Evolutionary conservation across 2,888 invertebrate species (phyloP).

Genomic region (Eupithecia pulchellata): DNA sequence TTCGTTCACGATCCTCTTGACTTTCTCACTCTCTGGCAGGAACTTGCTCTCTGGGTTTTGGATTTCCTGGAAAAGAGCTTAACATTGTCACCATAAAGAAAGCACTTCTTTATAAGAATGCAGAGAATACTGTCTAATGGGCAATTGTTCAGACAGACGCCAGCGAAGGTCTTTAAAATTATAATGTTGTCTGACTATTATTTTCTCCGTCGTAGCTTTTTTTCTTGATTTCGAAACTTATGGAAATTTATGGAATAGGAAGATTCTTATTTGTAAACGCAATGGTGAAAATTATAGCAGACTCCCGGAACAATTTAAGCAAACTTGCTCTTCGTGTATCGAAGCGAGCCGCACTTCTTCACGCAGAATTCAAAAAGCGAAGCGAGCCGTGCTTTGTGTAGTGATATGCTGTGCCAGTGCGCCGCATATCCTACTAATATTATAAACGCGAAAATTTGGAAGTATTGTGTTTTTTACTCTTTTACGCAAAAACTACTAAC

Average conservation of each 20-base stretch:
- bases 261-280: too few species aligned
- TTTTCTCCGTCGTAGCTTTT: too few species aligned
- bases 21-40: constrained; percentile 18
- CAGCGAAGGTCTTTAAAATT: not conserved
- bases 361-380: too few species aligned
- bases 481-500: too few species aligned
- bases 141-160: too few species aligned
- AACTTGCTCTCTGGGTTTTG: constrained; percentile 48
- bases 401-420: too few species aligned
- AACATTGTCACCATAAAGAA: not conserved
- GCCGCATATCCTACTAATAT: too few species aligned
- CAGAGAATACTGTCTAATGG: not conserved
- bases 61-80: constrained; percentile 51
- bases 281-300: not conserved
- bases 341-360: not conserved
- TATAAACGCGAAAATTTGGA: too few species aligned
- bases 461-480: too few species aligned
- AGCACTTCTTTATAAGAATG: not conserved
- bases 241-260: too few species aligned
- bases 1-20: constrained; percentile 48
- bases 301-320: not conserved
- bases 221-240: not conserved
- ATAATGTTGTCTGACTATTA: too few species aligned
- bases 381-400: too few species aligned
- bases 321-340: not conserved